Conservation (phyloP, 2,113 vertebrate genomes). For the Halichoerus grypus region DNA sequence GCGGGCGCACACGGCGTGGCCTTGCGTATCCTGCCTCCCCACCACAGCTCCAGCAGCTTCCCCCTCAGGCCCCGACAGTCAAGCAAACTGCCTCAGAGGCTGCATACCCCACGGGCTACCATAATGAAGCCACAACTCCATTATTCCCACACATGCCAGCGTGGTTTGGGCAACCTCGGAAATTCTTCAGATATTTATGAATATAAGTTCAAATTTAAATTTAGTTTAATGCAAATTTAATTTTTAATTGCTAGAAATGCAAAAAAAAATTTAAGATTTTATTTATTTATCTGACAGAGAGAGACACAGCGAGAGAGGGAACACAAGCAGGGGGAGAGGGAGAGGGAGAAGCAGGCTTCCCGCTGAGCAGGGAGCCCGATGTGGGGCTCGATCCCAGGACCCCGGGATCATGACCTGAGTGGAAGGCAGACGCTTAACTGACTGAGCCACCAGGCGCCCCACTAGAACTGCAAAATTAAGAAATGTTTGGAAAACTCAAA, state of each 20-base stretch:
- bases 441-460: not conserved
- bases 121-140: not conserved
- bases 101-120: not conserved
- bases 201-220: not conserved
- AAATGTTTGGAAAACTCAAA: slow-evolving; percentile 19
- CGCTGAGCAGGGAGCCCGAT: not conserved
- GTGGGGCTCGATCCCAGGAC: not conserved
- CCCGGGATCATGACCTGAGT: not conserved
- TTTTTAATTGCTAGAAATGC: slow-evolving; percentile 15
- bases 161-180: not conserved
- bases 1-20: rapidly evolving
- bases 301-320: too few relatives aligned
- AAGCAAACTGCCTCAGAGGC: not conserved
- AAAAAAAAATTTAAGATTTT: not conserved
- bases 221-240: not conserved
- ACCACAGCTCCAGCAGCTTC: rapidly evolving
- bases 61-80: rapidly evolving
- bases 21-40: rapidly evolving
- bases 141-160: not conserved
- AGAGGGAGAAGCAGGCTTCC: not conserved
- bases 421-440: not conserved
- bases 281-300: too few relatives aligned
- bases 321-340: too few relatives aligned
- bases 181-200: not conserved
- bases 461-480: slow-evolving; percentile 10